Evolutionary conservation across 2,888 invertebrate species (phyloP).

Genomic region (Acronicta aceris): DNA sequence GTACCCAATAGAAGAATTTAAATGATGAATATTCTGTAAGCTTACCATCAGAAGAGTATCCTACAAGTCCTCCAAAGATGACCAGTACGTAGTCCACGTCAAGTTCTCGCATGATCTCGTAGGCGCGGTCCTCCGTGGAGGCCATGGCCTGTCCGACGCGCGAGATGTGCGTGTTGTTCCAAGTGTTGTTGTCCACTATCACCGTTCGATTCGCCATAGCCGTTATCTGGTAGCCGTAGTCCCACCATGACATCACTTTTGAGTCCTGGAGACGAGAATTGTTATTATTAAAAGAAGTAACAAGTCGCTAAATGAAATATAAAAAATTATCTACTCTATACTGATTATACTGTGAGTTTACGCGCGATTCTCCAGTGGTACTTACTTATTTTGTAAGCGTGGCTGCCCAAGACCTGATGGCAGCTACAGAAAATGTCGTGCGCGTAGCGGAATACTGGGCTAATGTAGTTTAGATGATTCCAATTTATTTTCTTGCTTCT

Average conservation of each 20-base stretch:
- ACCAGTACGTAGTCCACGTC: conserved; percentile 99
- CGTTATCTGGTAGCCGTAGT: conserved; percentile 99
- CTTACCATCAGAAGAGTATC: conserved; percentile 98
- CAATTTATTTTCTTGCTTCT: too few relatives aligned
- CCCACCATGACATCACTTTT: conserved; percentile 99
- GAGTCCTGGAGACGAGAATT: conserved; percentile 91
- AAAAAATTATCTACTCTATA: too few relatives aligned
- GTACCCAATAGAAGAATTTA: too few relatives aligned
- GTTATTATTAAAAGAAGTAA: neutral
- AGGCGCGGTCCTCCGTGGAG: conserved; percentile 98
- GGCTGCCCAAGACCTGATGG: too few relatives aligned
- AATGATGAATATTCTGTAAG: too few relatives aligned
- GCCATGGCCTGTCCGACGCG: conserved; percentile 99
- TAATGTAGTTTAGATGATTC: too few relatives aligned
- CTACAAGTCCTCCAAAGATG: conserved; percentile 99
- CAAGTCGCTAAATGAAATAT: too few relatives aligned
- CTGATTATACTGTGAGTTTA: too few relatives aligned
- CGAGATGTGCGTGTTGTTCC: conserved; percentile 99
- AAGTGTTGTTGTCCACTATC: conserved; percentile 99
- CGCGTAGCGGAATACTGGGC: too few relatives aligned
- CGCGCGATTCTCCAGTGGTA: too few relatives aligned
- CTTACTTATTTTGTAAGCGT: too few relatives aligned
- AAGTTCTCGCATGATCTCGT: conserved; percentile 98
- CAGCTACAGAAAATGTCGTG: too few relatives aligned
- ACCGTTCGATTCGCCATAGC: conserved; percentile 99